A percentile compares a stretch with the other conserved stretches of the same genome.
phyloP scores from a whole-genome alignment of 2,113 vertebrate species.

The Myiozetetes cayanensis region DNA sequence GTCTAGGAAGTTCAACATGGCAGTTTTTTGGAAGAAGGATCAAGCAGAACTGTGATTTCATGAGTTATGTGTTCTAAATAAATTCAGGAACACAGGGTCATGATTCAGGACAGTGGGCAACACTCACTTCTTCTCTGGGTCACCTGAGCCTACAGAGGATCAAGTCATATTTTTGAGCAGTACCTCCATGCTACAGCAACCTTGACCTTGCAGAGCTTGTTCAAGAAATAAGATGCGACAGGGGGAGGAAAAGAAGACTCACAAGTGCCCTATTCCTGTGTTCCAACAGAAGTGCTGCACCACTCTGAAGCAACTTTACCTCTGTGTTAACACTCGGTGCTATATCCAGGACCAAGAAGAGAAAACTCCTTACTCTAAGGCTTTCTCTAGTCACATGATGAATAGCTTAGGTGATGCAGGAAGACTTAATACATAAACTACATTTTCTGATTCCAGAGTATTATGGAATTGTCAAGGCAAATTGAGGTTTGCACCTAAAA shows the following conservation, averaged over 20 bases:
- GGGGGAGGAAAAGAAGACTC: neutral
- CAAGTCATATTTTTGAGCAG: neutral
- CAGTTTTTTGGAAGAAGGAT: neutral
- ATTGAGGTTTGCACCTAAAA: neutral
- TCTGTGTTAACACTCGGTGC: slow-evolving; percentile 11
- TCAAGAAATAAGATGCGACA: neutral
- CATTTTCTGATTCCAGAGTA: neutral
- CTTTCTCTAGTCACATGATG: neutral
- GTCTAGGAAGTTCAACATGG: neutral
- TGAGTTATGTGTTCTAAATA: neutral
- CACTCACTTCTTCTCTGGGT: neutral
- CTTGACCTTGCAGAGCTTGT: neutral
- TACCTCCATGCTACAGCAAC: neutral
- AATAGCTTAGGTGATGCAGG: neutral
- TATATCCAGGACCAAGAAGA: neutral
- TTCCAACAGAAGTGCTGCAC: neutral
- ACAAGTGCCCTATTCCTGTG: neutral
- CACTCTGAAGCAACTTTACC: neutral
- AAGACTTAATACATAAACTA: neutral
- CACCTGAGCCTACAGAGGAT: neutral
- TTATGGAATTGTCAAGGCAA: neutral
- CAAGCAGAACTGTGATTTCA: neutral
- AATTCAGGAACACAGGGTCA: neutral
- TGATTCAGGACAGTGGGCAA: neutral
- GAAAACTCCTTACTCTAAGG: neutral